Evolutionary conservation across 2,888 invertebrate genomes (phyloP).

Genomic region (Lymantria monacha): DNA sequence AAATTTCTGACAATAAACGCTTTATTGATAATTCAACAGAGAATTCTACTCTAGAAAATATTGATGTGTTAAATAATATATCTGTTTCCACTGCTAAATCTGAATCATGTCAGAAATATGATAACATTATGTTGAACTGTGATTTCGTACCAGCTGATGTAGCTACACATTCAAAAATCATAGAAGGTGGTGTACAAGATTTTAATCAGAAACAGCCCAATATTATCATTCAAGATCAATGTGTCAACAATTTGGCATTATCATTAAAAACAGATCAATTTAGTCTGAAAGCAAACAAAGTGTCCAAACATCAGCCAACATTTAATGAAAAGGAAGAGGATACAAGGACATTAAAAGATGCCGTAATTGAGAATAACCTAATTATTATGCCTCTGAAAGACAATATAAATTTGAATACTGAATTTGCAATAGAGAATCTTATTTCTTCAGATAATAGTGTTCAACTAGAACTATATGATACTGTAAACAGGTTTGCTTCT

Average conservation of each 20-base stretch:
- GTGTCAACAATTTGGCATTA: neutral
- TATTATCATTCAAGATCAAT: neutral
- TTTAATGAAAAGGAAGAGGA: no score
- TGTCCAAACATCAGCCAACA: neutral
- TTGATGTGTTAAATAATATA: neutral
- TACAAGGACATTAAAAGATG: neutral
- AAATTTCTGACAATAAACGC: conserved; percentile 27
- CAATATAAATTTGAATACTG: neutral
- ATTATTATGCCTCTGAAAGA: neutral
- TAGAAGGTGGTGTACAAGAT: neutral
- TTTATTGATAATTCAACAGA: conserved; percentile 1
- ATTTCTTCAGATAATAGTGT: neutral
- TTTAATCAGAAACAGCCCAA: neutral
- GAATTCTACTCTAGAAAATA: conserved; percentile 1
- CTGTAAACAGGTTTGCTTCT: neutral
- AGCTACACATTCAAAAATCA: neutral
- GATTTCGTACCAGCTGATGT: neutral
- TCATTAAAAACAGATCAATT: neutral
- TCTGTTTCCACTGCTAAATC: neutral
- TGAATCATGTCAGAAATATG: conserved; percentile 1
- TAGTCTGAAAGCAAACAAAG: neutral
- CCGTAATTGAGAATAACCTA: neutral
- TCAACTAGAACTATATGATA: neutral
- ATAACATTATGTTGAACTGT: neutral
- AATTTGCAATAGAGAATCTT: neutral